A percentile compares a stretch with the other conserved stretches of the same genome.
phyloP scores from a whole-genome alignment of 2,797 vertebrate species.

The Aphelocoma californica region DNA sequence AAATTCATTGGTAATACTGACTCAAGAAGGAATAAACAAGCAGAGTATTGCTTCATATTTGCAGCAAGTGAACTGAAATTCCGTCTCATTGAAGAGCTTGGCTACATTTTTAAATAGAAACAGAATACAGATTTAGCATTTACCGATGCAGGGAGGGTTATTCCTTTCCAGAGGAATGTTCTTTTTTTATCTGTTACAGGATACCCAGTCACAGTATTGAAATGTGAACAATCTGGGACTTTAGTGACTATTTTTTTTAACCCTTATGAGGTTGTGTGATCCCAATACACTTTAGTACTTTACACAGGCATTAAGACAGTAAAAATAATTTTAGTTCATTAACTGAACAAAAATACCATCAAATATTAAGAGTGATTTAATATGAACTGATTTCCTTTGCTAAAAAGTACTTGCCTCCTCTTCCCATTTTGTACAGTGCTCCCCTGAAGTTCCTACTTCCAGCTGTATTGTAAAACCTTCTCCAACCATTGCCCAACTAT shows the following conservation, averaged over 20 bases:
- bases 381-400: neutral
- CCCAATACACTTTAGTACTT: neutral
- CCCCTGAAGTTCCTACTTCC: neutral
- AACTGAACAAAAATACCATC: neutral
- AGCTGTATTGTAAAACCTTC: neutral
- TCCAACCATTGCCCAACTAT: neutral
- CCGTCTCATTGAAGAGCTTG: neutral
- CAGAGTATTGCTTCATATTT: neutral
- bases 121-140: neutral
- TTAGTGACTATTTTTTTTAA: neutral
- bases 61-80: neutral
- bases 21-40: neutral
- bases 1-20: neutral
- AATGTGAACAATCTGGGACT: neutral
- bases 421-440: neutral
- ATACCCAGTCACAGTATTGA: neutral
- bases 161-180: neutral
- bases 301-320: neutral
- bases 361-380: neutral
- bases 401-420: neutral
- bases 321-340: neutral
- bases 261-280: neutral
- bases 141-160: neutral
- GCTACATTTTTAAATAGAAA: constrained; percentile 14
- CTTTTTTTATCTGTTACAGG: neutral